Evolutionary conservation across 2,113 vertebrate species (phyloP), one percentile per base, ranked within the genome.

Genomic region (Seriola dumerili): DNA sequence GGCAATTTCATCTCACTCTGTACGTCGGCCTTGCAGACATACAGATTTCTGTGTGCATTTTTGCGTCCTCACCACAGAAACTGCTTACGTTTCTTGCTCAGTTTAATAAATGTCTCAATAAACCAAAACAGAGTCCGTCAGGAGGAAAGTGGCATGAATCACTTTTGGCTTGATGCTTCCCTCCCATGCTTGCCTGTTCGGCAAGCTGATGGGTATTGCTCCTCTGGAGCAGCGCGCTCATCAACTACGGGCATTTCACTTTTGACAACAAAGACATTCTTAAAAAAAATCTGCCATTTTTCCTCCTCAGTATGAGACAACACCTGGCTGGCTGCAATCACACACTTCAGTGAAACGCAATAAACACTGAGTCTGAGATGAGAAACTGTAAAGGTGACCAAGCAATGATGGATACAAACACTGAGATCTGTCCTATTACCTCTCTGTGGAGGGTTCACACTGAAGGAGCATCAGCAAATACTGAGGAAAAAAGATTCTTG

Each of bases 361-460:
- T 86, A 83, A 91, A 78, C 32, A 8, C 19, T 17, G 64, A 83
- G 73, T 76, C 48, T 40, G 66, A 25, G 72, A 88, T 81, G 69
- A 83, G 76, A 76, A 87, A 88, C 84, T 74, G 86, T 74, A 78
- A 87, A 88, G 83, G 85, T 91, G 86, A 91, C 69, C 59, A 90
- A 76, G 65, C 76, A 23, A 48, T 44, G 69, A 80, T 32, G 72
- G 84, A 76, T 50, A 80, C 74, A 78, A 83, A 77, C 59, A 65
- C 36, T 2, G 34, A 36, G 80, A 66, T 84, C 54, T 25, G 58
- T 69, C 63, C 71, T 4, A 44, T 83, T 70, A 52, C 5, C 58
- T 23, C 63, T 61, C 42, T 61, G 32, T 48, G 40, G 17, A 66
- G 17, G 34, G 36, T 21, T 34, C 19, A 14, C 36, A 74, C 42